A percentile compares a stretch with the other conserved stretches of the same genome.
Conservation (phyloP, 30 jellyfish, hydroid and myxozoan genomes). For the Pseudorhiza aurosa region DNA sequence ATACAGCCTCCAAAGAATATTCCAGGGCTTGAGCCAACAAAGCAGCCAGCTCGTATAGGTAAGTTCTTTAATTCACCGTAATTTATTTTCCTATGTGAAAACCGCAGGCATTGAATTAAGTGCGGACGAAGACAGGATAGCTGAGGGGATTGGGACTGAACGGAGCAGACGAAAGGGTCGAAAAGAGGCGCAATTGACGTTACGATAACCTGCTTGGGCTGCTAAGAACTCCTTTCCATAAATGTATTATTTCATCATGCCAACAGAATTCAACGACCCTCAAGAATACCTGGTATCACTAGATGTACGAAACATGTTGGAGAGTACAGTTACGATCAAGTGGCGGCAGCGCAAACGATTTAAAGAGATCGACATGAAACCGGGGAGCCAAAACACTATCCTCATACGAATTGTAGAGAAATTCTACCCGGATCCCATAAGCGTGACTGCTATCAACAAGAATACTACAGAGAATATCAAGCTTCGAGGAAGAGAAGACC, state of each 20-base stretch:
- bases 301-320: conserved; percentile 13
- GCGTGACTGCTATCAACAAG: conserved; percentile 22
- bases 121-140: no score
- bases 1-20: background rate
- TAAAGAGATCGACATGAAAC: conserved; percentile 10
- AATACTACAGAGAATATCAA: background rate
- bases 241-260: no score
- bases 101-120: no score
- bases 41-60: conserved; percentile 18
- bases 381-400: conserved; percentile 3
- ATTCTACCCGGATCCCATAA: conserved; percentile 53
- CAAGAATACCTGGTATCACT: conserved; percentile 15
- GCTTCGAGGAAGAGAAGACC: conserved; percentile 34
- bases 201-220: no score
- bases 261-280: conserved; percentile 22
- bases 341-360: conserved; percentile 35
- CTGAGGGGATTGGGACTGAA: no score
- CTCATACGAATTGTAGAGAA: background rate
- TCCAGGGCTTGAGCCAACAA: conserved; percentile 16
- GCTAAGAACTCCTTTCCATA: no score
- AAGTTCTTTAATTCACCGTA: background rate
- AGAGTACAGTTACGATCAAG: background rate
- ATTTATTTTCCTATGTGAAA: no score
- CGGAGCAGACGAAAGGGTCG: no score
- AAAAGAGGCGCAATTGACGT: no score